These are phyloP conservation scores for Magallana ariakensis DNA, from an alignment of 1,140 invertebrate genomes.

Conservation along the genomic window DNA sequence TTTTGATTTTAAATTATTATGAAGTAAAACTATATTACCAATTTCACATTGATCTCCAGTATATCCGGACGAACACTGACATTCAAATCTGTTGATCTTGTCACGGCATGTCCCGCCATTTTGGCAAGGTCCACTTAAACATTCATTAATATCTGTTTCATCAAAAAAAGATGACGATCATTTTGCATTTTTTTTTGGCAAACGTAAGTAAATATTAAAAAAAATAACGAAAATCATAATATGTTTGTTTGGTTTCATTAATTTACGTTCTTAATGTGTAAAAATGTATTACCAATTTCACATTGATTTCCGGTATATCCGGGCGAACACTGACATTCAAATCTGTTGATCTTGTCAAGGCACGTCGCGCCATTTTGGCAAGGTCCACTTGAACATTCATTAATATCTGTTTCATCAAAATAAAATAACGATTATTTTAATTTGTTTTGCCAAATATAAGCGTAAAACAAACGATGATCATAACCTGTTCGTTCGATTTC, in stretches of 20 bases:
- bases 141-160: constrained; percentile 36
- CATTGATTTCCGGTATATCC: constrained; percentile 25
- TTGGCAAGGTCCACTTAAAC: constrained; percentile 7
- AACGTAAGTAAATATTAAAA: too few relatives aligned
- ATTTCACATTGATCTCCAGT: constrained; percentile 55
- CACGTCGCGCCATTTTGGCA: constrained; percentile 35
- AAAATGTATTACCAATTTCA: constrained; percentile 3
- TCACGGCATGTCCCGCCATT: background rate
- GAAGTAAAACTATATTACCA: too few relatives aligned
- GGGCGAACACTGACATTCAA: constrained; percentile 9
- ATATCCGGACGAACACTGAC: constrained; percentile 65
- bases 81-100: constrained; percentile 50
- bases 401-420: constrained; percentile 30
- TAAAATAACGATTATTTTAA: too few relatives aligned
- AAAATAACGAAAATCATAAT: too few relatives aligned
- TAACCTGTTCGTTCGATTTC: too few relatives aligned
- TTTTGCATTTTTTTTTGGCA: too few relatives aligned
- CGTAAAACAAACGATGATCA: too few relatives aligned
- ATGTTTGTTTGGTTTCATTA: too few relatives aligned
- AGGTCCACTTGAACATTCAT: constrained; percentile 41
- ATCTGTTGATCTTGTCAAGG: constrained; percentile 24
- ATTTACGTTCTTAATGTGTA: background rate
- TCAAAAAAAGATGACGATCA: background rate
- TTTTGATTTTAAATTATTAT: too few relatives aligned
- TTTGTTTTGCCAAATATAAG: too few relatives aligned